Percentiles rank a stretch among this genome's conserved stretches.
These are phyloP conservation scores for Exephanes ischioxanthus DNA, from an alignment of 2,888 invertebrate genomes.

Conservation along the genomic window DNA sequence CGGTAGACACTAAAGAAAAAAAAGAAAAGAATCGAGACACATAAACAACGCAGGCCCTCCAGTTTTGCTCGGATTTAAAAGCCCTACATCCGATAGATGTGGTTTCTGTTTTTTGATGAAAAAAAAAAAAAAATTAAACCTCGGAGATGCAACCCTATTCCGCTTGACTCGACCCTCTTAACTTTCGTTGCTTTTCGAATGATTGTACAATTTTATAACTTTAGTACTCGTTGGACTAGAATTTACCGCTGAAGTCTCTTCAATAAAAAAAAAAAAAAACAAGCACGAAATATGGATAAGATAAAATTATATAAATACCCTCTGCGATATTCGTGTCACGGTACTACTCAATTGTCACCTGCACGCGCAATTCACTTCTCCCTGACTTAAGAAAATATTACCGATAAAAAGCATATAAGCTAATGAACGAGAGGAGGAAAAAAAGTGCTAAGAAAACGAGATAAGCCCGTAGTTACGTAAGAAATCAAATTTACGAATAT, in stretches of 20 bases:
- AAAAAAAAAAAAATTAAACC: background rate
- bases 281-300: background rate
- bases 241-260: background rate
- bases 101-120: background rate
- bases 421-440: constrained; percentile 7
- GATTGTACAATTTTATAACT: constrained; percentile 1
- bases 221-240: background rate
- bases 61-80: background rate
- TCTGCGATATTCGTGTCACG: constrained; percentile 19
- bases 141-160: background rate
- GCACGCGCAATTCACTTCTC: constrained; percentile 25
- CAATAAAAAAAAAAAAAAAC: background rate
- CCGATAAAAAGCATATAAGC: constrained; percentile 10
- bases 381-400: constrained; percentile 11
- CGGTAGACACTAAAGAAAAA: too few relatives aligned
- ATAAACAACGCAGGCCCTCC: too few relatives aligned
- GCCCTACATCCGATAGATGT: too few relatives aligned
- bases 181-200: background rate
- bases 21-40: too few relatives aligned
- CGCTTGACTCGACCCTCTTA: background rate
- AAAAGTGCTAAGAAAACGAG: constrained; percentile 2
- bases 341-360: constrained; percentile 4
- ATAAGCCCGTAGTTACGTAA: constrained; percentile 34
- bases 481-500: constrained; percentile 39
- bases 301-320: background rate